Base-by-base conservation (phyloP, 2,797 vertebrate species). In the Siniperca scherzeri region DNA sequence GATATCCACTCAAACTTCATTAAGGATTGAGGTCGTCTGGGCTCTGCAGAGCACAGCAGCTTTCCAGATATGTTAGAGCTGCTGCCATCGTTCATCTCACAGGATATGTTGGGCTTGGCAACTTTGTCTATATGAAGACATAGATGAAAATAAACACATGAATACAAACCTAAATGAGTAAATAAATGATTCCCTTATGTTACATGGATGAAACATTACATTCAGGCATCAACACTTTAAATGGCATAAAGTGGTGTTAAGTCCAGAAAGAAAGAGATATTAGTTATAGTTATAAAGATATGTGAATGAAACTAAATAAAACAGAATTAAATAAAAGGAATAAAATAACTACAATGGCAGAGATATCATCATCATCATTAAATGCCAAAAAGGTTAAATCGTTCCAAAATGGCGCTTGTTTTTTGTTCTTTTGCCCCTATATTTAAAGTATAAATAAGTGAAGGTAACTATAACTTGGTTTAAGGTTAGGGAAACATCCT, bases 41-140 rank as follows among this genome's bases (percentile, higher is more conserved):
- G 1, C 0, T 82, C 11, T 40, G 77, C 38, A 17, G 90, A 89
- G 81, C 95, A 96, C 10, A 0, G 8, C 53, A 95, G 86, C 0
- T 36, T 17, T 67, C 25, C 74, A 2, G 77, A 38, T 12, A 4
- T 13, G 7, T 46, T 17, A 0, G 65, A 36, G 52, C 33, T 27
- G 60, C 11, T 17, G 16, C 33, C 36, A 2, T 38, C 5, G 0
- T 33, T 88, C 38, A 91, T 59, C 36, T 77, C 2, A 87, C 95
- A 96, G 70, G 70, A 72, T 42, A 95, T 90, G 19, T 2, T 76
- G 4, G 94, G 92, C 27, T 69, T 70, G 27, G 71, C 0, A 1
- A 95, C 89, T 9, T 1, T 50, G 16, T 91, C 95, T 96, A 25
- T 9, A 74, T 3, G 4, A 82, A 76, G 0, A n/a, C 10, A 86